Percentiles rank a stretch among this genome's conserved stretches.
These are phyloP conservation scores for Keiferia lycopersicella DNA, from an alignment of 2,888 invertebrate species.

Conservation along the genomic window DNA sequence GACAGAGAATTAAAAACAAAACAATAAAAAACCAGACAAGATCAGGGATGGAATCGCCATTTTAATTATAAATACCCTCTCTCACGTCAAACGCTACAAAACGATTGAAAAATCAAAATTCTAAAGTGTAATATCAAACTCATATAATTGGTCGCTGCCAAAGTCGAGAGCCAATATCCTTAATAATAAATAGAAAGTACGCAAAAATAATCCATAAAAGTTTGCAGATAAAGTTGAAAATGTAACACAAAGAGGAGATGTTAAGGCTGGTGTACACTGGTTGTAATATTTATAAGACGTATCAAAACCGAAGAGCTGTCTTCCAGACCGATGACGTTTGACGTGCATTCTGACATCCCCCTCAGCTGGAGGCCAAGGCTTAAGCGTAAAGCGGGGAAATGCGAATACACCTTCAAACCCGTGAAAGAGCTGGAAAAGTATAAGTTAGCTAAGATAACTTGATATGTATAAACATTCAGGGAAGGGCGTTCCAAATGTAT, in stretches of 20 bases:
- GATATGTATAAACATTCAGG: too few species aligned
- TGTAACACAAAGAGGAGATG: conserved; percentile 33
- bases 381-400: conserved; percentile 22
- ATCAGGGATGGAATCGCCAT: conserved; percentile 65
- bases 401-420: background rate
- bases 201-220: conserved; percentile 33
- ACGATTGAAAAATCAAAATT: conserved; percentile 76
- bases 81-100: conserved; percentile 65
- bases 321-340: conserved; percentile 79
- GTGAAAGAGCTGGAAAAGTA: too few species aligned
- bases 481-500: too few species aligned
- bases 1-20: conserved; percentile 61
- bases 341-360: conserved; percentile 75
- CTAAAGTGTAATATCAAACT: conserved; percentile 75
- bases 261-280: conserved; percentile 56
- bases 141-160: conserved; percentile 75
- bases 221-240: conserved; percentile 34
- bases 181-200: conserved; percentile 34
- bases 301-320: conserved; percentile 77
- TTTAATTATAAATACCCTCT: conserved; percentile 75
- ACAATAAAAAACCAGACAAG: conserved; percentile 41
- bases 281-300: conserved; percentile 77
- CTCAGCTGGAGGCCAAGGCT: conserved; percentile 47
- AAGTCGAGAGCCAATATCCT: conserved; percentile 46
- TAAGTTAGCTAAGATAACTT: too few species aligned